Evolutionary conservation across 2,797 vertebrate genomes (phyloP).

Genomic region (Anabacerthia variegaticeps): DNA sequence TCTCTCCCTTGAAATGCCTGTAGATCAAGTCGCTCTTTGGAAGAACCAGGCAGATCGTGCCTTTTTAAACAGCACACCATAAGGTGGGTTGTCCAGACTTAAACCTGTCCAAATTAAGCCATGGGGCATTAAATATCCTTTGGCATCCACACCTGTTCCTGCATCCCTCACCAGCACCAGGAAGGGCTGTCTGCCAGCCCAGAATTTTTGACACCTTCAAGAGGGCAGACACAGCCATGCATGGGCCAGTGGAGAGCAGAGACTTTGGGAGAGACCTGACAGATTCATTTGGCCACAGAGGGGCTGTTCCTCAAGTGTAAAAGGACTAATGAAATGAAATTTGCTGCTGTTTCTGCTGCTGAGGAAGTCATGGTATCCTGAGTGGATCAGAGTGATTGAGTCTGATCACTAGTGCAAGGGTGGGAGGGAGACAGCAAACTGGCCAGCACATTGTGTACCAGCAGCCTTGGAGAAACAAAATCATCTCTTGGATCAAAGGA

Average conservation of each 20-base stretch:
- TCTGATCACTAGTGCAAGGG: background rate
- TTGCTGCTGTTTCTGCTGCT: background rate
- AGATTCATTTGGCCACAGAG: fast-evolving
- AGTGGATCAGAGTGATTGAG: background rate
- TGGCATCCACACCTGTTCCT: conserved; percentile 6
- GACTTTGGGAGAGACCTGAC: fast-evolving
- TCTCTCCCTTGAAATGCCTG: conserved; percentile 10
- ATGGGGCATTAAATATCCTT: background rate
- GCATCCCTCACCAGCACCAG: background rate
- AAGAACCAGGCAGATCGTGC: background rate
- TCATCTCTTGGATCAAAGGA: background rate
- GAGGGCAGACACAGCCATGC: background rate
- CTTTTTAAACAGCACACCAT: background rate
- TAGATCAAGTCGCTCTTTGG: conserved; percentile 14
- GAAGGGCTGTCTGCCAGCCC: background rate
- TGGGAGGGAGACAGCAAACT: background rate
- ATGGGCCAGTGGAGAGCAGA: fast-evolving
- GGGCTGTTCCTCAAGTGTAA: background rate
- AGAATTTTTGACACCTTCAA: background rate
- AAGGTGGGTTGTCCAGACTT: background rate
- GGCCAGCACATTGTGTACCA: background rate
- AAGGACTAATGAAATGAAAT: background rate
- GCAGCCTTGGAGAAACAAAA: background rate
- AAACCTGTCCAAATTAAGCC: background rate
- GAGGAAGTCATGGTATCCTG: background rate